Percentiles rank a stretch among this genome's conserved stretches.
phyloP scores from a whole-genome alignment of 2,888 invertebrate genomes.

The Incurvaria masculella region DNA sequence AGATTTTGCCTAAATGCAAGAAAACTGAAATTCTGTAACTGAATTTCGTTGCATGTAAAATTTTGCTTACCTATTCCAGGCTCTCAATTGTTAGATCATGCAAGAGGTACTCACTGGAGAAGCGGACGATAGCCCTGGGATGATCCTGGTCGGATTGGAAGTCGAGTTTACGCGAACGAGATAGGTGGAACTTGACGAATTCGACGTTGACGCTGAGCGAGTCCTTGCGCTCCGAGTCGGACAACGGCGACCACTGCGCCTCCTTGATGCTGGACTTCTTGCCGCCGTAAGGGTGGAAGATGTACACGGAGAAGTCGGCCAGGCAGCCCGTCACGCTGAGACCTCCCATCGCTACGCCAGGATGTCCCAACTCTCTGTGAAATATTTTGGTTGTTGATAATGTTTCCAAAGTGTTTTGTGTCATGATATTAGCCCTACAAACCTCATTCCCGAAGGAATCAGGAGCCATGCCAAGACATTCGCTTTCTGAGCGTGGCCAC shows the following conservation, averaged over 20 bases:
- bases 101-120: conserved; percentile 70
- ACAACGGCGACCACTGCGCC: conserved; percentile 82
- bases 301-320: conserved; percentile 96
- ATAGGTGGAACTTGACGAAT: conserved; percentile 94
- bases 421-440: too few species aligned
- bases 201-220: conserved; percentile 95
- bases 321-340: conserved; percentile 94
- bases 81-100: neutral
- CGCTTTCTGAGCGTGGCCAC: too few species aligned
- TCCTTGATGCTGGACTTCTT: conserved; percentile 79
- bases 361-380: conserved; percentile 54
- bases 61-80: too few species aligned
- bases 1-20: neutral
- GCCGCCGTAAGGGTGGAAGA: conserved; percentile 97
- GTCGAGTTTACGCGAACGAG: conserved; percentile 85
- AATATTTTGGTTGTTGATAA: too few species aligned
- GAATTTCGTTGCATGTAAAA: too few species aligned
- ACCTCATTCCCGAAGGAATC: too few species aligned
- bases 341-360: conserved; percentile 74
- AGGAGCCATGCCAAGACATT: too few species aligned
- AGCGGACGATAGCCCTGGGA: conserved; percentile 84
- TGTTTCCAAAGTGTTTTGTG: too few species aligned
- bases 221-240: conserved; percentile 90
- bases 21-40: too few species aligned
- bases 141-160: conserved; percentile 68